Base-by-base conservation (phyloP, 2,797 vertebrate genomes). In the Philypnodon macrostomus region DNA sequence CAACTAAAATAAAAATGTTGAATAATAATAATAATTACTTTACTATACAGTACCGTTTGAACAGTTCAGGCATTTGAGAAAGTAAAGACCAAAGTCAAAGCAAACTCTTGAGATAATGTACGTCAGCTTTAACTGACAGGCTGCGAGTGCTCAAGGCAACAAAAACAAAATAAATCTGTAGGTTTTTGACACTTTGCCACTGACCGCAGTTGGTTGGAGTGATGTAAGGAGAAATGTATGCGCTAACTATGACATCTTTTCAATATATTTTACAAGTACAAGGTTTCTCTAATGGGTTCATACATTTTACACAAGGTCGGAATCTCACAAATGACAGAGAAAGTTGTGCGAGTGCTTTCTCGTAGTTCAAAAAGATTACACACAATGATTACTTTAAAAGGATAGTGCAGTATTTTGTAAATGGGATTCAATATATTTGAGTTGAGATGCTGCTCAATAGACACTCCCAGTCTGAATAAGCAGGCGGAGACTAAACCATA, bases 31-130 rank as follows among this genome's bases (percentile, higher is more conserved):
- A 57, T 45, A 53, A 44, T 37, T 39, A 55, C 14, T 50, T 45
- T 55, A 57, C 55, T 47, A 37, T 62, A 61, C 50, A 67, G 87
- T 86, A 85, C 83, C 84, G 14, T 60, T 61, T 11, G 32, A 44
- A 27, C 63, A 70, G 54, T 29, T 61, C 11, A 48, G 37, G 47
- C 39, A 46, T 75, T 67, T 77, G 49, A 67, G 33, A 34, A 30
- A 24, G 0, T 50, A 17, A 49, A 13, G 32, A 83, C 60, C 41
- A 21, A 44, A 41, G 47, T 67, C 58, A 55, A 71, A 52, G 60
- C 59, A 47, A 54, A 37, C 37, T 44, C 45, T n/a, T 41, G 46
- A 77, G 48, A 65, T 40, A 46, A 31, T 23, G 27, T 29, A 11
- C 11, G 9, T n/a, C 9, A 11, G 27, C 39, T 53, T 67, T 63